Evolutionary conservation across 2,113 vertebrate species (phyloP).

Genomic region (Silurus glanis): DNA sequence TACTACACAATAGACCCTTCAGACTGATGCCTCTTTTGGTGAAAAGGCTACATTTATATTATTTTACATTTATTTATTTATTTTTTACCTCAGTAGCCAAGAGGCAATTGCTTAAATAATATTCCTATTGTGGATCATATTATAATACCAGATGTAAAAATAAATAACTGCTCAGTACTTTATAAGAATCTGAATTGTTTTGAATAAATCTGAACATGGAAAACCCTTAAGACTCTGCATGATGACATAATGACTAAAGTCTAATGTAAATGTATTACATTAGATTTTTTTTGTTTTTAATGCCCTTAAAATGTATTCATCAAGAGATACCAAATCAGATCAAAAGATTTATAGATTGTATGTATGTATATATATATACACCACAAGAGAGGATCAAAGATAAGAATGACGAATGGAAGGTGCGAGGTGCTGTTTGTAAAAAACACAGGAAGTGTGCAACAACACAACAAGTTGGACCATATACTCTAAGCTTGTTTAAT

Average conservation of each 20-base stretch:
- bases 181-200: background rate
- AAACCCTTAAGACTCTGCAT: background rate
- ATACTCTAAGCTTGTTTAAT: background rate
- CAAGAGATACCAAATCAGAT: background rate
- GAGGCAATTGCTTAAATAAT: background rate
- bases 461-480: background rate
- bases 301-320: background rate
- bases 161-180: background rate
- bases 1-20: background rate
- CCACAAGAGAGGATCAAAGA: background rate
- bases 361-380: background rate
- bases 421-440: background rate
- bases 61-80: background rate
- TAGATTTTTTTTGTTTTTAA: background rate
- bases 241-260: background rate
- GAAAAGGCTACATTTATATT: background rate
- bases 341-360: too few species aligned
- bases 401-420: background rate
- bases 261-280: background rate
- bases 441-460: background rate
- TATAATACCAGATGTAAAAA: background rate
- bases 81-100: background rate
- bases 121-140: background rate
- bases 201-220: background rate
- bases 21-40: background rate